Percentiles rank a stretch among this genome's conserved stretches.
These are phyloP conservation scores for Chelonus formosanus DNA, from an alignment of 2,888 invertebrate species.

Conservation along the genomic window DNA sequence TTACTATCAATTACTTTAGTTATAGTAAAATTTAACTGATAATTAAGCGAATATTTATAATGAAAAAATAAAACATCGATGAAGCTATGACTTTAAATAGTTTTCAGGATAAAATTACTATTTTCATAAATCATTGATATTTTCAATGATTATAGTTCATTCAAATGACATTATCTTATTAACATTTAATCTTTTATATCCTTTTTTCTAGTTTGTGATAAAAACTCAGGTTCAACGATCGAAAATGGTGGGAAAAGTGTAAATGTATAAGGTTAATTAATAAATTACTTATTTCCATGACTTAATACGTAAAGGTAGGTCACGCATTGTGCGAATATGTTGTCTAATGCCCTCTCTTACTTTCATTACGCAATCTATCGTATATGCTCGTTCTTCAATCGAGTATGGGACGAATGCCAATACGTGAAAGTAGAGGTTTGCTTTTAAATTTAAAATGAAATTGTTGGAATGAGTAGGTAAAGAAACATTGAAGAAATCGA, in stretches of 20 bases:
- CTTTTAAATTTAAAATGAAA: neutral
- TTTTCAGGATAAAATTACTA: no score
- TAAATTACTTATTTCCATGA: constrained; percentile 56
- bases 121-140: no score
- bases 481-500: neutral
- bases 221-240: neutral
- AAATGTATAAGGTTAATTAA: constrained; percentile 39
- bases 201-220: neutral
- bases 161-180: no score
- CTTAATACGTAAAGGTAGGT: constrained; percentile 20
- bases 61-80: no score
- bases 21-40: no score
- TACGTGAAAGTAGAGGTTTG: constrained; percentile 23
- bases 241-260: neutral
- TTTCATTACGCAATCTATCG: constrained; percentile 22
- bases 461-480: neutral
- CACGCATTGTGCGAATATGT: constrained; percentile 30
- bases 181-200: neutral
- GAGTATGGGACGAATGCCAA: constrained; percentile 21
- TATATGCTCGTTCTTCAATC: constrained; percentile 1
- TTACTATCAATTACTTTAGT: no score
- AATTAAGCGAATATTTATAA: no score
- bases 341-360: neutral
- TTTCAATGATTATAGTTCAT: no score
- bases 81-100: no score